Percentiles rank a stretch among this genome's conserved stretches.
These are phyloP conservation scores for Actinopyga echinites DNA, from an alignment of 53 echinoderm and acorn worm genomes.

Conservation along the genomic window DNA sequence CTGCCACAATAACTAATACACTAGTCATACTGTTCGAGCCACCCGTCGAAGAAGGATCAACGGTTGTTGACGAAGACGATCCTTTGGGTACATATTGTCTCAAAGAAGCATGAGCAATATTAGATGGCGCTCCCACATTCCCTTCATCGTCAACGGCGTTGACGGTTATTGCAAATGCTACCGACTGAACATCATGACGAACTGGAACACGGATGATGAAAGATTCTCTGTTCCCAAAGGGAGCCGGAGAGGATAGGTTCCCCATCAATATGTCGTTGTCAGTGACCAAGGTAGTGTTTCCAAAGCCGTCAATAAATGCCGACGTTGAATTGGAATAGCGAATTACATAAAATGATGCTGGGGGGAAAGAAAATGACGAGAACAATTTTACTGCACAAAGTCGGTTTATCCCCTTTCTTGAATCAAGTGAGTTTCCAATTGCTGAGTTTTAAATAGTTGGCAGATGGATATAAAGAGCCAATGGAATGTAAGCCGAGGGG, in stretches of 20 bases:
- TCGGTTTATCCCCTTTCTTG: too few relatives aligned
- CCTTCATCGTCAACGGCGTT: constrained; percentile 6
- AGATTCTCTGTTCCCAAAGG: background rate
- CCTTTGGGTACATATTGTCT: background rate
- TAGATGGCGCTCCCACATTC: background rate
- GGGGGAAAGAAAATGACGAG: background rate
- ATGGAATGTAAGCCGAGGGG: too few relatives aligned
- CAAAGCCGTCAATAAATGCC: background rate
- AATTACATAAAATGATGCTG: constrained; percentile 26
- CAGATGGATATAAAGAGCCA: too few relatives aligned
- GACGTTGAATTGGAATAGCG: constrained; percentile 2
- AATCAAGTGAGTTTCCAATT: too few relatives aligned
- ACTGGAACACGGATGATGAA: background rate
- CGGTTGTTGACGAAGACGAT: background rate
- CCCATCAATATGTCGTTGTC: background rate
- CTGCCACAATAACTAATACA: background rate
- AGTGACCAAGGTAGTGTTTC: background rate
- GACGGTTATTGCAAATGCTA: background rate
- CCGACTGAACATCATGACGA: background rate
- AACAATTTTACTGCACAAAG: too few relatives aligned
- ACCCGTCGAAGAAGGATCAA: background rate
- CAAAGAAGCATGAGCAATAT: background rate
- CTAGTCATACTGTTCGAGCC: background rate
- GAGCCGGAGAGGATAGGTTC: background rate
- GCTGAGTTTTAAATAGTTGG: too few relatives aligned